phyloP scores from a whole-genome alignment of 2,113 vertebrate species.

The Vulpes lagopus region DNA sequence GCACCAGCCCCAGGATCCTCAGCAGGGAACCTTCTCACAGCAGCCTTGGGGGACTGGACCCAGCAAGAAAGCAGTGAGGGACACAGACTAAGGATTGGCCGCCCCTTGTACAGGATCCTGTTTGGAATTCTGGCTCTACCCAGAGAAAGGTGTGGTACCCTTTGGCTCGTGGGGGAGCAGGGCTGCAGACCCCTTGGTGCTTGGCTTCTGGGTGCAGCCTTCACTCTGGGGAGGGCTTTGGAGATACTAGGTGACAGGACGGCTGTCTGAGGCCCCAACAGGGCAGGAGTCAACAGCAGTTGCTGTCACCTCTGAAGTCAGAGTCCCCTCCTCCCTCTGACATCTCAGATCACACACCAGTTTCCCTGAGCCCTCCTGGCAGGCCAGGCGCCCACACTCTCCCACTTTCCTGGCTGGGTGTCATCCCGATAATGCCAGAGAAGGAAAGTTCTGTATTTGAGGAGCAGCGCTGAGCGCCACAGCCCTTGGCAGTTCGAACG shows the following conservation, averaged over 20 bases:
- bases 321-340: slow-evolving; percentile 79
- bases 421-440: slow-evolving; percentile 80
- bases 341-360: slow-evolving; percentile 62
- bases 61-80: not conserved
- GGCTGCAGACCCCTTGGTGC: not conserved
- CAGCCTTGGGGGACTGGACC: not conserved
- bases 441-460: slow-evolving; percentile 80
- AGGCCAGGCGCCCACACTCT: slow-evolving; percentile 52
- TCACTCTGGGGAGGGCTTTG: accelerated
- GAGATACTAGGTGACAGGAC: not conserved
- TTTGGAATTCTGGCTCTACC: not conserved
- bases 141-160: not conserved
- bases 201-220: not conserved
- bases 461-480: slow-evolving; percentile 75
- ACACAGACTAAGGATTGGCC: not conserved
- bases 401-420: slow-evolving; percentile 71
- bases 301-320: slow-evolving; percentile 56
- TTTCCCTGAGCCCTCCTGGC: slow-evolving; percentile 73
- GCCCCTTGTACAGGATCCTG: not conserved
- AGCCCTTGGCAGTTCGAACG: slow-evolving; percentile 73
- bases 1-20: not conserved
- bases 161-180: not conserved
- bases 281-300: not conserved
- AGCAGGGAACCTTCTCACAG: accelerated
- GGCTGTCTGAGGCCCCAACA: not conserved